A percentile compares a stretch with the other conserved stretches of the same genome.
Conservation (phyloP, 1,140 invertebrate species). For the Drosophila malerkotliana region DNA sequence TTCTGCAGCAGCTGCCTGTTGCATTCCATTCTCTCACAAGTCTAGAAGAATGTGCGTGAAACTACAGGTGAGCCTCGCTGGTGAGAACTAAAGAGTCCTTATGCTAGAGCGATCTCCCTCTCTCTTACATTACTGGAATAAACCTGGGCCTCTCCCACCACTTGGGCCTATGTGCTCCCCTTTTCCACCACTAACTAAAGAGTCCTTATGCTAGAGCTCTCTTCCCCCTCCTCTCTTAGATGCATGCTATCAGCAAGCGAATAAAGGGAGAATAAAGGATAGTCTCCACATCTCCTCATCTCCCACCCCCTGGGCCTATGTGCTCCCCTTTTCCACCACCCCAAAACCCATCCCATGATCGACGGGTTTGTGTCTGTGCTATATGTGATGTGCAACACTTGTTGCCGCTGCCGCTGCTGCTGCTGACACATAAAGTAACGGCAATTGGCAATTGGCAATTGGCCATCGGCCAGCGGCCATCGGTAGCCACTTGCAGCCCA, state of each 20-base stretch:
- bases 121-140: not conserved
- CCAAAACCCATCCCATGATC: not conserved
- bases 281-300: not conserved
- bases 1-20: conserved; percentile 52
- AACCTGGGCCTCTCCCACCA: no score
- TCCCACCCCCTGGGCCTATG: not conserved
- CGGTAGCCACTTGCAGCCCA: conserved; percentile 32
- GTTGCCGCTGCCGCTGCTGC: conserved; percentile 2
- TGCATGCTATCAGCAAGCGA: no score
- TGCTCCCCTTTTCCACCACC: not conserved
- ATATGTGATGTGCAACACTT: conserved; percentile 45
- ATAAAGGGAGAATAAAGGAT: conserved; percentile 19
- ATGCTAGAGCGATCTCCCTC: conserved; percentile 21
- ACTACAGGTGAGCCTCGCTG: conserved; percentile 7
- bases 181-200: no score
- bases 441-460: conserved; percentile 60
- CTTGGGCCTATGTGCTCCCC: no score
- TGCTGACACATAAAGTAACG: conserved; percentile 46
- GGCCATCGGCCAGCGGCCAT: conserved; percentile 24
- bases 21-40: conserved; percentile 66
- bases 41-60: conserved; percentile 57
- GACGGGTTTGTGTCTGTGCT: conserved; percentile 50
- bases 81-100: not conserved
- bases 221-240: no score
- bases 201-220: no score